These are phyloP conservation scores for Cyrtorhinus lividipennis DNA, from an alignment of 1,140 invertebrate species.

Conservation along the genomic window DNA sequence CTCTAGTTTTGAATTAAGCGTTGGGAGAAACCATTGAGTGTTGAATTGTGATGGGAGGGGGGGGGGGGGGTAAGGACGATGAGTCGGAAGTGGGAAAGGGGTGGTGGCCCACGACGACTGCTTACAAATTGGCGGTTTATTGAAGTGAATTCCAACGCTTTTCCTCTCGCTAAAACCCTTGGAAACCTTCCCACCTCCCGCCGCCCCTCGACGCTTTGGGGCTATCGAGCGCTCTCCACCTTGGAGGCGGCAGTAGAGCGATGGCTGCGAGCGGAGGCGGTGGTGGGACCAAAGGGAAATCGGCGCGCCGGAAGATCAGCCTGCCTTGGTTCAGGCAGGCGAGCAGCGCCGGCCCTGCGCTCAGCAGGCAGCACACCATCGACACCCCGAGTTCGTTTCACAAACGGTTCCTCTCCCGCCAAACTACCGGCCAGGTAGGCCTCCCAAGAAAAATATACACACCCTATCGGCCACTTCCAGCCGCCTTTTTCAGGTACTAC, in stretches of 20 bases:
- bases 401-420: slow-evolving; percentile 43
- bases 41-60: too few species aligned
- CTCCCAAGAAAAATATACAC: too few species aligned
- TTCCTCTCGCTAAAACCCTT: neutral
- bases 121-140: slow-evolving; percentile 2
- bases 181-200: too few species aligned
- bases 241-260: slow-evolving; percentile 22
- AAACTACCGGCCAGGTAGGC: slow-evolving; percentile 35
- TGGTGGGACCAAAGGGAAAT: slow-evolving; percentile 27
- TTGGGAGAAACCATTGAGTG: too few species aligned
- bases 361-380: slow-evolving; percentile 74
- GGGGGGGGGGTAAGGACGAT: neutral
- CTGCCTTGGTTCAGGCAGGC: slow-evolving; percentile 74
- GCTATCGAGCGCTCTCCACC: slow-evolving; percentile 6
- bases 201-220: neutral
- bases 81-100: too few species aligned
- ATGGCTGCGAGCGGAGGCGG: slow-evolving; percentile 19
- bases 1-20: too few species aligned
- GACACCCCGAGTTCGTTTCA: slow-evolving; percentile 72
- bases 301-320: slow-evolving; percentile 57
- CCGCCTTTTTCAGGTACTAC: neutral
- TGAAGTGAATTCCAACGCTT: neutral
- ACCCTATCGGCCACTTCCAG: too few species aligned
- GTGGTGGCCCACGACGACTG: neutral
- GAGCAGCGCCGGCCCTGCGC: slow-evolving; percentile 50